Evolutionary conservation across 2,888 invertebrate species (phyloP), one percentile per base, ranked within the genome.

Genomic region (Microdon myrmicae): DNA sequence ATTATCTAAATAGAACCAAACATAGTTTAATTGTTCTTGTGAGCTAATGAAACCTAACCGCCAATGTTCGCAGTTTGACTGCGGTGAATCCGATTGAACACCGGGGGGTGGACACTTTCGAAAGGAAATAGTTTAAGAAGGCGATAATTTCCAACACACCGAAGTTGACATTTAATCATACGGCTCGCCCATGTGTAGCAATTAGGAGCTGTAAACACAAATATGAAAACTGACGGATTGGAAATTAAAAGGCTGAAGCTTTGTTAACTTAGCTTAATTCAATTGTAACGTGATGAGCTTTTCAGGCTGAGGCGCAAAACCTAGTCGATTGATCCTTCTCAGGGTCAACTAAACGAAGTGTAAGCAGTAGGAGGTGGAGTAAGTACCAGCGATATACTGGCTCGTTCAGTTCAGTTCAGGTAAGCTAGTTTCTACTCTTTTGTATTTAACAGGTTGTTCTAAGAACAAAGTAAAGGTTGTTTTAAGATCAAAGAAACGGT

Each of bases 261-360:
- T 8, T 6, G 16, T 23, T 58, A 76, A 77, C 75, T 38, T 72
- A 71, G 3, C 69, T 71, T 3, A 72, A 68, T 37, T 69, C 68
- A 5, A 68, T 67, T 66, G 73, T 72, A 32, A 77, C 71, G 28
- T 68, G 73, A 68, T 79, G 73, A 9, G 74, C 68, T 31, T 71
- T 45, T 41, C 79, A 79, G 5, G 74, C 73, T n/a, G 67, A 69
- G 3, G 71, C 55, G 45, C 79, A 79, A 53, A 71, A 76, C 79
- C 79, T 79, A 58, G 73, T 71, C n/a, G 79, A 73, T 68, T 79
- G 79, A 19, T 78, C 48, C 2, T 79, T 79, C 34, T 5, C 4
- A 2, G 19, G 13, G 1, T 1, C 10, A 4, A 6, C 6, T n/a
- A n/a, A n/a, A n/a, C n/a, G n/a, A n/a, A n/a, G n/a, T n/a, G n/a